phyloP scores from a whole-genome alignment of 2,888 invertebrate genomes.

The Theretra japonica region DNA sequence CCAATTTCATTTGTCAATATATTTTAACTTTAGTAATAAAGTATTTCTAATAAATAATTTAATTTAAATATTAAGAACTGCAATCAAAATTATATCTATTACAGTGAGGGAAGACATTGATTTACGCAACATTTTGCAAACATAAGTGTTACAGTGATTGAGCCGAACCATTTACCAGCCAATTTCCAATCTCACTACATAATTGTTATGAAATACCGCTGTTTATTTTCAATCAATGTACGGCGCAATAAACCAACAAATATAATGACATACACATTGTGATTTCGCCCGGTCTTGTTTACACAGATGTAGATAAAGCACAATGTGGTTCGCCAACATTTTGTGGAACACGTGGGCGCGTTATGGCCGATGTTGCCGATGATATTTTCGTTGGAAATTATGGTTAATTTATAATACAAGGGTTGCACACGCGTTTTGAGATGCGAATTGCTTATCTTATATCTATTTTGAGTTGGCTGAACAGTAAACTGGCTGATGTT shows the following conservation, averaged over 20 bases:
- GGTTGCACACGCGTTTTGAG: background rate
- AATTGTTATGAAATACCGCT: background rate
- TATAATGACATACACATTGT: conserved; percentile 30
- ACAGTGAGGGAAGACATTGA: too few relatives aligned
- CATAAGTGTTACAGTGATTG: too few relatives aligned
- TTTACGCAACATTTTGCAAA: too few relatives aligned
- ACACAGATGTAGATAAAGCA: conserved; percentile 47
- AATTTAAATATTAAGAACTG: too few relatives aligned
- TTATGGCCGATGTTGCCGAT: conserved; percentile 54
- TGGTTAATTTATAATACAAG: conserved; percentile 37
- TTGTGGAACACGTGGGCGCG: conserved; percentile 59
- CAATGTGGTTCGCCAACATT: conserved; percentile 48
- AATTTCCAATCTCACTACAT: background rate
- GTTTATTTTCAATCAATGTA: conserved; percentile 6
- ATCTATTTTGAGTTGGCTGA: background rate
- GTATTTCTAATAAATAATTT: too few relatives aligned
- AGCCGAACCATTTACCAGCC: background rate
- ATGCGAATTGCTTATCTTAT: conserved; percentile 19
- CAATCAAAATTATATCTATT: too few relatives aligned
- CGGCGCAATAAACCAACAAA: conserved; percentile 29
- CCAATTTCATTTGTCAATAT: too few relatives aligned
- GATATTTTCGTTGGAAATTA: conserved; percentile 62
- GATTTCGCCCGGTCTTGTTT: conserved; percentile 37
- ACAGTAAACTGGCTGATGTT: background rate
- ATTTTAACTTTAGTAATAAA: too few relatives aligned